Evolutionary conservation across 2,797 vertebrate species (phyloP).

Genomic region (Acipenser oxyrinchus): DNA sequence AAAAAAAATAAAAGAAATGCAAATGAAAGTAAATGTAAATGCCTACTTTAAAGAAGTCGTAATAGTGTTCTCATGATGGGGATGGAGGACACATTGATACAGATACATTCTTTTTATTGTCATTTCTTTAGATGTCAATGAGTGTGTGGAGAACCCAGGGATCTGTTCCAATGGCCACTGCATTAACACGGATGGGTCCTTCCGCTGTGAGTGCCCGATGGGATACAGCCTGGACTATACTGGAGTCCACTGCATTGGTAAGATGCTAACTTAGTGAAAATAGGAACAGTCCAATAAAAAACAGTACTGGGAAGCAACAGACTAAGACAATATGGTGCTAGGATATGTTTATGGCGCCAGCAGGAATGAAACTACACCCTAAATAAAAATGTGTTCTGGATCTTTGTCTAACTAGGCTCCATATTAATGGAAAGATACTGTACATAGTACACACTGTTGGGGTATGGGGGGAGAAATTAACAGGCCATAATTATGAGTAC

Average conservation of each 20-base stretch:
- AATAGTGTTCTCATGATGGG: background rate
- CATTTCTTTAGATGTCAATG: constrained; percentile 32
- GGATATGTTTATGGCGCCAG: no score
- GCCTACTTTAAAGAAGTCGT: background rate
- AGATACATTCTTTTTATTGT: no score
- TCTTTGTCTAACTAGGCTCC: no score
- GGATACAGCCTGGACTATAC: constrained; percentile 34
- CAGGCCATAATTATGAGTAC: background rate
- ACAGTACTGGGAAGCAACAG: background rate
- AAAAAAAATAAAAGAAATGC: no score
- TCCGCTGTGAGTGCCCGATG: constrained; percentile 37
- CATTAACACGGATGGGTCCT: constrained; percentile 41
- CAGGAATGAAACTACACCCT: no score
- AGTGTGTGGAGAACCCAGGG: constrained; percentile 38
- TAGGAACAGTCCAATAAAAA: background rate
- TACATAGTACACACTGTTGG: constrained; percentile 25
- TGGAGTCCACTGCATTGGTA: constrained; percentile 33
- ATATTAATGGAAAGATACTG: no score
- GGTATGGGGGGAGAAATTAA: background rate
- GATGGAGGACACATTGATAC: no score
- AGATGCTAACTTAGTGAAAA: constrained; percentile 1
- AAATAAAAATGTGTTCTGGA: background rate
- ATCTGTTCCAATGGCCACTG: constrained; percentile 38
- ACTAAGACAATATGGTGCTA: no score
- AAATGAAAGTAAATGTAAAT: background rate